These are phyloP conservation scores for Numenius arquata DNA, from an alignment of 2,113 vertebrate species.

Conservation along the genomic window DNA sequence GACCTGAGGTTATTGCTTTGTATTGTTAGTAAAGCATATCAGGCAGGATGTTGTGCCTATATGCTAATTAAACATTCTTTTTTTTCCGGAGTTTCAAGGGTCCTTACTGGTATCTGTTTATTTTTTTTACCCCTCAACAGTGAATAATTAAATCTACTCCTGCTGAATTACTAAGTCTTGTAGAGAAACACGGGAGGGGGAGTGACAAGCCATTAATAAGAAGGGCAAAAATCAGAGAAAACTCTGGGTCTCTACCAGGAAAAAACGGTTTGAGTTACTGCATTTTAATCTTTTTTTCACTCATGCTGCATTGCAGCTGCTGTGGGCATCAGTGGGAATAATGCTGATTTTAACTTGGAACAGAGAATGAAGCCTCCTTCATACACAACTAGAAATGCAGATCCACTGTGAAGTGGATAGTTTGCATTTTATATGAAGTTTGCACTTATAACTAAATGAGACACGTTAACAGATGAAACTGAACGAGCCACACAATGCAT, in stretches of 20 bases:
- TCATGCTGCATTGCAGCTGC: background rate
- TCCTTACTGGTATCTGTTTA: background rate
- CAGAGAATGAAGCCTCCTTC: background rate
- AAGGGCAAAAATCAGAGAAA: background rate
- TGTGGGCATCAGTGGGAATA: background rate
- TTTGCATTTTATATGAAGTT: background rate
- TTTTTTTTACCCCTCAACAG: accelerated
- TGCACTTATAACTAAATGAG: background rate
- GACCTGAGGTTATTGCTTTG: slow-evolving; percentile 40
- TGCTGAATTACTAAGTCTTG: background rate
- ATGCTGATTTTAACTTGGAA: background rate
- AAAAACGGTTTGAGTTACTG: background rate
- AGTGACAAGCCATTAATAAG: background rate
- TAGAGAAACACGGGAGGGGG: background rate
- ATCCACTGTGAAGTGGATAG: background rate
- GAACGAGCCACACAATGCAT: background rate
- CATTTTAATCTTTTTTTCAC: background rate
- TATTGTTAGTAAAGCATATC: slow-evolving; percentile 46
- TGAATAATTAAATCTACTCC: background rate
- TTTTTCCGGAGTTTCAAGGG: background rate
- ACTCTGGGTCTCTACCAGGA: background rate
- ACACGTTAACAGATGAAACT: background rate
- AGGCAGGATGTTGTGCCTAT: slow-evolving; percentile 21
- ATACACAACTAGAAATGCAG: background rate
- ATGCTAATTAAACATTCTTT: slow-evolving; percentile 64